Conservation (phyloP, 2,797 vertebrate genomes). For the Limnodromus scolopaceus region DNA sequence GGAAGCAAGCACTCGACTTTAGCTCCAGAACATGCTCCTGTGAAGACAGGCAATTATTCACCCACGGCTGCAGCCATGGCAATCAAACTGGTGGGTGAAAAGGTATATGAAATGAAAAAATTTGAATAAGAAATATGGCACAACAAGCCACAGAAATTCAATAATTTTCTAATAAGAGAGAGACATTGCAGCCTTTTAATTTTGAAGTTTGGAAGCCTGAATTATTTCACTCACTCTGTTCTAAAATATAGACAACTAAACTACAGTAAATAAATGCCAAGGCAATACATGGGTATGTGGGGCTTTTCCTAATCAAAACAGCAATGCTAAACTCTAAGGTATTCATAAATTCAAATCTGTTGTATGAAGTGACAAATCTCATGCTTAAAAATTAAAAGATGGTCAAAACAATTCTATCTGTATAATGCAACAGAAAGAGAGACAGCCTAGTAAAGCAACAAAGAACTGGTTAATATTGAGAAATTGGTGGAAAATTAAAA, state of each 20-base stretch:
- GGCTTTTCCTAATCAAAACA: neutral
- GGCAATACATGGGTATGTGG: neutral
- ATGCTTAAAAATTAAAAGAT: neutral
- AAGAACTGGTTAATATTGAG: neutral
- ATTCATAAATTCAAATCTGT: constrained; percentile 2
- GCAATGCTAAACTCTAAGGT: neutral
- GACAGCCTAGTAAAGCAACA: neutral
- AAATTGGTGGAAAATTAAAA: neutral
- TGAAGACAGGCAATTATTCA: constrained; percentile 98
- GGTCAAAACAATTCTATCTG: neutral
- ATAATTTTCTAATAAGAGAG: constrained; percentile 73
- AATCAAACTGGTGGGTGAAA: constrained; percentile 86
- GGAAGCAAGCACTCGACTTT: constrained; percentile 94
- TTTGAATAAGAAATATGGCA: constrained; percentile 70
- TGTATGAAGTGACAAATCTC: neutral
- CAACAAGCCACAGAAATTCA: constrained; percentile 72
- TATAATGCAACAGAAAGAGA: neutral
- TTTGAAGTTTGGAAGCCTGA: constrained; percentile 32
- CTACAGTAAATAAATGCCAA: neutral
- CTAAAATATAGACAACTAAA: neutral
- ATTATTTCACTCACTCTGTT: constrained; percentile 27
- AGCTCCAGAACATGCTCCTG: constrained; percentile 88
- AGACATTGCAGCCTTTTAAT: constrained; percentile 66
- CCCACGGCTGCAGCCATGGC: constrained; percentile 89
- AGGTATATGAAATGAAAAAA: constrained; percentile 74